phyloP scores from a whole-genome alignment of 2,888 invertebrate species.

The Hemaris fuciformis region DNA sequence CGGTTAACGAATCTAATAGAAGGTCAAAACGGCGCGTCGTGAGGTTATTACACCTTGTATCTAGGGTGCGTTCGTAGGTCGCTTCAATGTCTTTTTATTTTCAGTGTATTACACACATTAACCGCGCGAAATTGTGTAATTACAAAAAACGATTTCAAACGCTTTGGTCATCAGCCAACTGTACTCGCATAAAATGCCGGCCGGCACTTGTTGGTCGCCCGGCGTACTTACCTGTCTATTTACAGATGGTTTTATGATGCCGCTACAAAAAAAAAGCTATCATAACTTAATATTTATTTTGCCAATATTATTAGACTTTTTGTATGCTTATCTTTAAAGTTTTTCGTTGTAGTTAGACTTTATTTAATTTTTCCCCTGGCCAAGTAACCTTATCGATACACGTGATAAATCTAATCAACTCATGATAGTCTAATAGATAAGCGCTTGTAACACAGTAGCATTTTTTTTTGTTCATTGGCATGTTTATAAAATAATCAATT shows the following conservation, averaged over 20 bases:
- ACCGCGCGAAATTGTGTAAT: conserved; percentile 1
- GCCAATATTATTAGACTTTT: neutral
- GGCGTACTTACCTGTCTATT: neutral
- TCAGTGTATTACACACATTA: neutral
- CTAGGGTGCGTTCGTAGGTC: conserved; percentile 56
- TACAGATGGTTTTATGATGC: neutral
- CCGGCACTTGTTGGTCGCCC: neutral
- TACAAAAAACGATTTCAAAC: conserved; percentile 11
- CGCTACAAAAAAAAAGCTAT: neutral
- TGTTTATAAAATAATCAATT: neutral
- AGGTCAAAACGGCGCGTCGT: conserved; percentile 49
- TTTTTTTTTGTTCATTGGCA: neutral
- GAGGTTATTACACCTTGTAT: conserved; percentile 66
- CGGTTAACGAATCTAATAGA: conserved; percentile 54
- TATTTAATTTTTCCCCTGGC: too few relatives aligned
- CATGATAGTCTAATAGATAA: neutral
- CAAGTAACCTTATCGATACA: neutral
- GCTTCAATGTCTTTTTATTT: conserved; percentile 18
- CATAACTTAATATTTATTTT: neutral
- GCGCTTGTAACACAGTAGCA: neutral
- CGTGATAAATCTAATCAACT: neutral
- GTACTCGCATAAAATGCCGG: neutral
- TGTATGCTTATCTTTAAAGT: neutral
- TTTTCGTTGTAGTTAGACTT: neutral
- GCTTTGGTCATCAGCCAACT: conserved; percentile 22